Evolutionary conservation across 2,113 vertebrate species (phyloP).

Genomic region (Hyaena hyaena): DNA sequence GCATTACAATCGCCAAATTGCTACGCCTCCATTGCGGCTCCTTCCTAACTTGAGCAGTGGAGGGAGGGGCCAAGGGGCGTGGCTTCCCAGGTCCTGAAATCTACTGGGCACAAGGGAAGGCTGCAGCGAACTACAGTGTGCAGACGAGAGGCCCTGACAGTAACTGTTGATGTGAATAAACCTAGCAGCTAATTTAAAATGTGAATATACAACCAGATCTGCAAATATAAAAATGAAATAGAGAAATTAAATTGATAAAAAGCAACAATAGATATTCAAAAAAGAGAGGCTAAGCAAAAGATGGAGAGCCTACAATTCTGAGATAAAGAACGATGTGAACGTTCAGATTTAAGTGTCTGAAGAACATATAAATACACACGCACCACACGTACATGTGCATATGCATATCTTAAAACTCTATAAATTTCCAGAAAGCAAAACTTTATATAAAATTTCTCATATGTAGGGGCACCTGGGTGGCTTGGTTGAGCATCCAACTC

Average conservation of each 20-base stretch:
- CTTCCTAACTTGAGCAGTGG: background rate
- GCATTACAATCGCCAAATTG: background rate
- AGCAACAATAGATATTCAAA: background rate
- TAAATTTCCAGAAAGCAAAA: background rate
- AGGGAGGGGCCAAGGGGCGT: rapidly evolving
- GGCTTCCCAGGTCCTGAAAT: background rate
- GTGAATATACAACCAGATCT: background rate
- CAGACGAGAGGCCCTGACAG: background rate
- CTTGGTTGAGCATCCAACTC: no score
- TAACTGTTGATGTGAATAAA: background rate
- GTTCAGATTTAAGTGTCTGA: background rate
- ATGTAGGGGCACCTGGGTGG: background rate
- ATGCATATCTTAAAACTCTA: background rate
- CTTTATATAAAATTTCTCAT: background rate
- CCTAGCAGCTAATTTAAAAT: background rate
- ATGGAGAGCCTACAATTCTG: background rate
- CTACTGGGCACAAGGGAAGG: background rate
- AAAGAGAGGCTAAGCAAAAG: background rate
- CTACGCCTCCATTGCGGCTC: background rate
- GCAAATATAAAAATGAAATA: background rate
- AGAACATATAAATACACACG: background rate
- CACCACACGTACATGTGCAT: background rate
- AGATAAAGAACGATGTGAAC: background rate
- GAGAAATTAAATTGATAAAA: background rate
- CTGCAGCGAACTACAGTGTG: background rate